phyloP scores from a whole-genome alignment of 2,888 invertebrate species.

The Agrotis clavis region DNA sequence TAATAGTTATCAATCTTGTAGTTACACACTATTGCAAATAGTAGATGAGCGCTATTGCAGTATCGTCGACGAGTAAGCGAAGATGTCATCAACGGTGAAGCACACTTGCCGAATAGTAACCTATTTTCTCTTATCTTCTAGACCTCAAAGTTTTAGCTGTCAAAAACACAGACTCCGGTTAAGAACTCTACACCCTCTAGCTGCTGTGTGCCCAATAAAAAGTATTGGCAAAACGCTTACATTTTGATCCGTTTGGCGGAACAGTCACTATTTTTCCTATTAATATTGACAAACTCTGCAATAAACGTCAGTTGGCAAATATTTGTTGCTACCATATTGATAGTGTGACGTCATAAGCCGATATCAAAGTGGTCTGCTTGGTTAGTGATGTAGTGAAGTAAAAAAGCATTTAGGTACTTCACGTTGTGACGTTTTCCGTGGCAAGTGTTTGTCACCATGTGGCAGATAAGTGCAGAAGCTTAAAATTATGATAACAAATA shows the following conservation, averaged over 20 bases:
- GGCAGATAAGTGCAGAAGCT: constrained; percentile 20
- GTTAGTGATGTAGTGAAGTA: constrained; percentile 31
- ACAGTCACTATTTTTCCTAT: background rate
- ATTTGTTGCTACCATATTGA: background rate
- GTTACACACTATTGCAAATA: too few species aligned
- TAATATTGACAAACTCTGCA: background rate
- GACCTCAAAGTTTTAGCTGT: too few species aligned
- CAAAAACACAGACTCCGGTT: too few species aligned
- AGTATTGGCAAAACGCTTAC: too few species aligned
- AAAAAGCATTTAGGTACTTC: constrained; percentile 44
- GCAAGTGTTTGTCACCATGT: constrained; percentile 11
- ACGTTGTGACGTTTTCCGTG: constrained; percentile 37
- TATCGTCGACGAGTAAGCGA: too few species aligned
- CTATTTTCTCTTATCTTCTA: too few species aligned
- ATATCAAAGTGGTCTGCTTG: constrained; percentile 9
- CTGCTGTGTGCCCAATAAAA: too few species aligned
- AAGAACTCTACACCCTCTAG: too few species aligned
- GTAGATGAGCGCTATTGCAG: too few species aligned
- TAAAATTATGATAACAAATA: background rate
- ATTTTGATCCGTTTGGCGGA: background rate
- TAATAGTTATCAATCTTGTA: too few species aligned
- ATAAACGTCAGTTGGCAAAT: background rate
- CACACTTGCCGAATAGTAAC: too few species aligned
- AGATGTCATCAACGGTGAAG: too few species aligned
- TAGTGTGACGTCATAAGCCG: background rate